Evolutionary conservation across 2,888 invertebrate genomes (phyloP).

Genomic region (Mimachlamys varia): DNA sequence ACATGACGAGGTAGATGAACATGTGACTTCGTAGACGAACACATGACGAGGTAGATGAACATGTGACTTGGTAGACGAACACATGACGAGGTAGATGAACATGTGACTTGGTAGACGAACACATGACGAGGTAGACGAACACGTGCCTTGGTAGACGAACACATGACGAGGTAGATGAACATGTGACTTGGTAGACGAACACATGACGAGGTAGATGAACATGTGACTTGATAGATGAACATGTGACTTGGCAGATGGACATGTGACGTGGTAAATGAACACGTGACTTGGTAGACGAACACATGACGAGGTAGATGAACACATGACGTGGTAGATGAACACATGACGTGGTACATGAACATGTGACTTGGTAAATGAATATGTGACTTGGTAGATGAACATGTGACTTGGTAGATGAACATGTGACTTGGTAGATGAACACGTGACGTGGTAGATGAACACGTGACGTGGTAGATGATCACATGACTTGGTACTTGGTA

Average conservation of each 20-base stretch:
- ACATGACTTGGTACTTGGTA: background rate
- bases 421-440: background rate
- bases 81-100: too few species aligned
- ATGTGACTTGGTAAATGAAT: background rate
- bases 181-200: background rate
- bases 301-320: background rate
- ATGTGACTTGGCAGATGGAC: background rate
- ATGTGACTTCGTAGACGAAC: too few species aligned
- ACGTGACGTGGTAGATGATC: background rate
- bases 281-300: background rate
- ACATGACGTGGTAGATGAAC: too few species aligned
- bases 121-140: too few species aligned
- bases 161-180: background rate
- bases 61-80: too few species aligned
- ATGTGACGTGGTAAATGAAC: background rate
- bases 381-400: background rate
- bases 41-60: too few species aligned
- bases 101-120: too few species aligned
- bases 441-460: background rate
- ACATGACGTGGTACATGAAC: background rate
- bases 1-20: too few species aligned
- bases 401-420: too few species aligned
- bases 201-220: background rate
- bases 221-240: too few species aligned
- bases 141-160: background rate